These are phyloP conservation scores for Bovichtus variegatus DNA, from an alignment of 2,797 vertebrate genomes.

Conservation along the genomic window DNA sequence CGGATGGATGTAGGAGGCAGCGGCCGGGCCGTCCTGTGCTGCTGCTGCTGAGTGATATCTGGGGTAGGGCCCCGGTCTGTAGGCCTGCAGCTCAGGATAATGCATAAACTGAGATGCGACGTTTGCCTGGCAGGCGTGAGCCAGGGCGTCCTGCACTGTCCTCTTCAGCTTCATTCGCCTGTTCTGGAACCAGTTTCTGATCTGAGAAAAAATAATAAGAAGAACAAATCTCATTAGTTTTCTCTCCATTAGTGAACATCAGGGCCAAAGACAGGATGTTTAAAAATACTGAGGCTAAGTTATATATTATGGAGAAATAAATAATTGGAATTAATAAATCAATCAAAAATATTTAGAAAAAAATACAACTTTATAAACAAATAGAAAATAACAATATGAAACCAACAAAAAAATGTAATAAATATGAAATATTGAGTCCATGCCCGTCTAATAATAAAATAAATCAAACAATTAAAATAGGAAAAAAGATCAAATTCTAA, in stretches of 20 bases:
- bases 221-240: neutral
- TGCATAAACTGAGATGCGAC: slow-evolving; percentile 81
- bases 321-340: neutral
- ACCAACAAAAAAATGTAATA: neutral
- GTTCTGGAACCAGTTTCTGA: slow-evolving; percentile 90
- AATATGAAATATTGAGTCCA: neutral
- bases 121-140: slow-evolving; percentile 83
- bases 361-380: neutral
- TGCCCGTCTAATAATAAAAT: neutral
- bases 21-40: slow-evolving; percentile 45
- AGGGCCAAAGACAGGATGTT: neutral
- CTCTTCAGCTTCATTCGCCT: slow-evolving; percentile 88
- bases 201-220: slow-evolving; percentile 65
- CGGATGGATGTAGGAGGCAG: slow-evolving; percentile 68
- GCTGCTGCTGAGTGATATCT: slow-evolving; percentile 58
- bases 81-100: slow-evolving; percentile 82
- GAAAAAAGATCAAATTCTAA: neutral
- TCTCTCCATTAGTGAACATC: neutral
- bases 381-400: neutral
- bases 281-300: neutral
- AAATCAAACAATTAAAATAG: neutral
- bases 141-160: slow-evolving; percentile 84
- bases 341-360: neutral
- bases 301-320: neutral
- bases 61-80: slow-evolving; percentile 74